These are phyloP conservation scores for Mustela erminea DNA, from an alignment of 2,797 vertebrate species.

Conservation along the genomic window DNA sequence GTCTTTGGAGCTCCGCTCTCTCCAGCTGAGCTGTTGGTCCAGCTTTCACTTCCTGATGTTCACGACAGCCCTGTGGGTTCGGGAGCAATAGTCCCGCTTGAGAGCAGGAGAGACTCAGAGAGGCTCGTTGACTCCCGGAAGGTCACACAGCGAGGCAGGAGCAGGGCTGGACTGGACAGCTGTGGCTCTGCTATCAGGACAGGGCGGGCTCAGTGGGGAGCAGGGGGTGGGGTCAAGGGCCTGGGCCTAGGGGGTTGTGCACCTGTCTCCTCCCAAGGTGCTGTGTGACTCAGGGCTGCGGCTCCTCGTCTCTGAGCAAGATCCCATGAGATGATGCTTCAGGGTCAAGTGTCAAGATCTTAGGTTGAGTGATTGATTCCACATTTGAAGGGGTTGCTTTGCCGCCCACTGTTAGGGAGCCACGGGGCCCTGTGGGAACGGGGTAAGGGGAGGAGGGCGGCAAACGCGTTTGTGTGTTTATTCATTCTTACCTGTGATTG, in stretches of 20 bases:
- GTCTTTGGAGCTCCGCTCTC: not conserved
- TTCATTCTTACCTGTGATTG: rapidly evolving
- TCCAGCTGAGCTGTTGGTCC: not conserved
- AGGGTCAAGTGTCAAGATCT: not conserved
- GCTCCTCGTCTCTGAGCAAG: not conserved
- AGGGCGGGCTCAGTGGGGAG: not conserved
- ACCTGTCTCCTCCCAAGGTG: rapidly evolving
- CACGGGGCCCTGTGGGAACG: not conserved
- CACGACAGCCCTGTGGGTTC: rapidly evolving
- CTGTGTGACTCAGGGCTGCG: not conserved
- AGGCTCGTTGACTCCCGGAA: rapidly evolving
- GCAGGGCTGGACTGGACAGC: not conserved
- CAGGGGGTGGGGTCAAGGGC: no score
- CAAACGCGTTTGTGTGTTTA: rapidly evolving
- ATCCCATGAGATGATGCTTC: rapidly evolving
- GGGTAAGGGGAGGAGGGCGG: not conserved
- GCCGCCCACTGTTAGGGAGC: not conserved
- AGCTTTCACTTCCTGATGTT: rapidly evolving
- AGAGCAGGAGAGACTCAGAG: not conserved
- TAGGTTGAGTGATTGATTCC: no score
- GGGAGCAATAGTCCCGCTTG: not conserved
- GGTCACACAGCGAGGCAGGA: not conserved
- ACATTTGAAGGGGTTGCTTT: not conserved
- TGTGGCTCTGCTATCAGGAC: not conserved
- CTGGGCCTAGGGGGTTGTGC: not conserved